Conservation (phyloP, 2,113 vertebrate species). For the Hydrolagus affinis region DNA sequence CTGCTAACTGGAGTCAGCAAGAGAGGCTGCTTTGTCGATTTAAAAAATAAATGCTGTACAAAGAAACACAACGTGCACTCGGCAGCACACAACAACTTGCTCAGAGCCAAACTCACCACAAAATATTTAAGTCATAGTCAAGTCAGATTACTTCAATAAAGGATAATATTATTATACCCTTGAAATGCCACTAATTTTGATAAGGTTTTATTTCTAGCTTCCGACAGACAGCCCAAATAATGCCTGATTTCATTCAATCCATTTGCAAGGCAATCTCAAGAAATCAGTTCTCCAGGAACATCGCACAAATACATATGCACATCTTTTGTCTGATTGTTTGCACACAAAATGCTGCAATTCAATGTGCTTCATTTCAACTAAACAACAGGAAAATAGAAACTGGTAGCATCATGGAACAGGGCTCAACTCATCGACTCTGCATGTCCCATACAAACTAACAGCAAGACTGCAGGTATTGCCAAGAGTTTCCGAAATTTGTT, state of each 20-base stretch:
- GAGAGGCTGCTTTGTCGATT: conserved; percentile 48
- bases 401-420: neutral
- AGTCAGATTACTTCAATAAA: neutral
- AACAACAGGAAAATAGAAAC: neutral
- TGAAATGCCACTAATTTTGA: conserved; percentile 9
- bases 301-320: no score
- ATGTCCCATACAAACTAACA: neutral
- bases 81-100: conserved; percentile 38
- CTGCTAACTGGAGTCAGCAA: conserved; percentile 37
- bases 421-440: neutral
- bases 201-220: neutral
- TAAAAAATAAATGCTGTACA: conserved; percentile 45
- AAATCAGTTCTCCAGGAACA: neutral
- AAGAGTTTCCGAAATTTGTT: neutral
- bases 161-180: neutral
- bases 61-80: conserved; percentile 50
- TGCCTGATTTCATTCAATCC: neutral
- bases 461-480: neutral
- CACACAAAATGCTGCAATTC: neutral
- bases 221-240: neutral
- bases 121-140: no score
- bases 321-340: neutral
- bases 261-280: neutral
- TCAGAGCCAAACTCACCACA: neutral
- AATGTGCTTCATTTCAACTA: neutral